These are phyloP conservation scores for Heliconius sara DNA, from an alignment of 2,888 invertebrate genomes.

Conservation along the genomic window DNA sequence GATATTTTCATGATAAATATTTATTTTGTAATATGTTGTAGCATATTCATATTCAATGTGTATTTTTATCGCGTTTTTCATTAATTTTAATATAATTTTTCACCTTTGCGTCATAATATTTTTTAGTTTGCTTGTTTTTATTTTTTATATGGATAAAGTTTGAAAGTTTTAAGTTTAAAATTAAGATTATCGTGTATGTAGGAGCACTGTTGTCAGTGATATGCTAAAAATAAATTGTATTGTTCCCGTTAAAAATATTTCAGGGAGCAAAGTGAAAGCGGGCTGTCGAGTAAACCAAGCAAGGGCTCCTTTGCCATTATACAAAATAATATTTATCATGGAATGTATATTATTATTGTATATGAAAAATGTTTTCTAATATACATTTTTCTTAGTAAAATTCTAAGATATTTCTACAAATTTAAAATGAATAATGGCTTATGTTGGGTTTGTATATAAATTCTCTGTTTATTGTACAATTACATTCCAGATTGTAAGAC, in stretches of 20 bases:
- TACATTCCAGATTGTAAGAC: constrained; percentile 38
- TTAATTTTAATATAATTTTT: background rate
- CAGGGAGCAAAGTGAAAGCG: background rate
- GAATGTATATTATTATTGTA: background rate
- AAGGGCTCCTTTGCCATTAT: background rate
- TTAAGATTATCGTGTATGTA: too few relatives aligned
- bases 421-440: background rate
- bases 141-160: background rate
- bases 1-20: background rate
- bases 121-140: background rate
- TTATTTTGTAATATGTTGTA: background rate
- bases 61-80: background rate
- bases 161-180: too few relatives aligned
- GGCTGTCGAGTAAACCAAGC: background rate
- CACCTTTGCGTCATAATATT: background rate
- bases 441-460: background rate
- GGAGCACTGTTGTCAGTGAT: too few relatives aligned
- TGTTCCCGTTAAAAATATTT: background rate
- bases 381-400: constrained; percentile 14
- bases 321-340: constrained; percentile 15
- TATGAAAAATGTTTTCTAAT: constrained; percentile 3
- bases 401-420: constrained; percentile 15
- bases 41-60: background rate
- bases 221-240: background rate
- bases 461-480: background rate